Evolutionary conservation across 2,888 invertebrate genomes (phyloP).

Genomic region (Spatulosminthurus flaviceps): DNA sequence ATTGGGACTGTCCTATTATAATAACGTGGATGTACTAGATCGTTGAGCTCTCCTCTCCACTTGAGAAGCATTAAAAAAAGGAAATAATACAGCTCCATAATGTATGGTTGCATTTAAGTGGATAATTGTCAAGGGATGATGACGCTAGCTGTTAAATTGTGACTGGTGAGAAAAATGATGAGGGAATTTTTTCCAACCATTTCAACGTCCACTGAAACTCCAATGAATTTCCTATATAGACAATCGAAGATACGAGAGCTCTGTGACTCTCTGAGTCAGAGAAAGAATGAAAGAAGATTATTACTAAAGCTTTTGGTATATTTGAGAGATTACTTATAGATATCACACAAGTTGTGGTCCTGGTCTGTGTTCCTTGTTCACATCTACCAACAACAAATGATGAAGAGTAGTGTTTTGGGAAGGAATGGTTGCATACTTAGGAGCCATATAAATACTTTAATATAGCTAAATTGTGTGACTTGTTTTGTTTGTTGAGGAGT

Average conservation of each 20-base stretch:
- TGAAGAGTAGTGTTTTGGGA: conserved; percentile 7
- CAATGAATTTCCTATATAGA: not conserved
- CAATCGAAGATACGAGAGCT: not conserved
- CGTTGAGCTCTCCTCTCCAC: too few relatives aligned
- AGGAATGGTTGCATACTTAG: conserved; percentile 23
- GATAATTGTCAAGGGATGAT: conserved; percentile 39
- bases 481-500: conserved; percentile 39
- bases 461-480: conserved; percentile 41
- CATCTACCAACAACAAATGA: conserved; percentile 3
- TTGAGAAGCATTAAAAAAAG: too few relatives aligned
- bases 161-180: conserved; percentile 22
- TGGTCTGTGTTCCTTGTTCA: not conserved
- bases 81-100: not conserved
- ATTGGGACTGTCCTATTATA: too few relatives aligned
- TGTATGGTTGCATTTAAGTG: conserved; percentile 33
- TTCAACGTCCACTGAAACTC: not conserved
- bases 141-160: not conserved
- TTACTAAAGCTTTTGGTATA: not conserved
- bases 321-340: not conserved
- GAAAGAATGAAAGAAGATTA: not conserved
- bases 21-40: too few relatives aligned
- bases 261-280: not conserved
- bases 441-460: conserved; percentile 37
- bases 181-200: not conserved
- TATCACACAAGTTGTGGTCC: not conserved